Base-by-base conservation (phyloP, 2,113 vertebrate species). In the Oenanthe melanoleuca region DNA sequence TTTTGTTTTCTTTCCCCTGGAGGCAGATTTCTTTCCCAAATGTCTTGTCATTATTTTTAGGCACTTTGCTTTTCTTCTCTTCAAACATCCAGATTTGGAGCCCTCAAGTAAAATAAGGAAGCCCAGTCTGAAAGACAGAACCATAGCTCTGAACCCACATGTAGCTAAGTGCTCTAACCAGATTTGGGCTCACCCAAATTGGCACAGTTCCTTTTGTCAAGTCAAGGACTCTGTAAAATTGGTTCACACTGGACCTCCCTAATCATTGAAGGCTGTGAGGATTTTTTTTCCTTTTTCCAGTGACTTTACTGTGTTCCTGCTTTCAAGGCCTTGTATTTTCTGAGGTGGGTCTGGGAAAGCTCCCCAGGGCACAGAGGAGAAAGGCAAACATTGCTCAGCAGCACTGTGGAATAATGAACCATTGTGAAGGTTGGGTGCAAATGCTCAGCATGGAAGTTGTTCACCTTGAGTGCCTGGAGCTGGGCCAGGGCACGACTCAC, bases 301-400 rank as follows among this genome's bases (percentile, higher is more conserved):
- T 53, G 79, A 33, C 80, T 90, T 88, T 40, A 16, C 75, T 22
- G 45, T 57, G 61, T 96, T 93, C 92, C 86, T 81, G 82, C 37
- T 83, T 93, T 94, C 90, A 95, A 95, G 92, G 88, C 90, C 57
- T 86, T 71, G 47, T 45, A 19, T 90, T 96, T 88, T 83, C 49
- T 33, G 42, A n/a, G 56, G 44, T 93, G 89, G 79, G 59, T 52
- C 52, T 93, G 90, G 87, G 79, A 70, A 84, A 59, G 60, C 71
- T 96, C 92, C 94, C 82, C 91, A 80, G 91, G 92, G 92, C 19
- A 3, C 9, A 4, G 85, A 78, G 83, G 60, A 93, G 92, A 92
- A 92, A 92, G 77, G 92, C 92, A 97, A 90, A 88, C 56, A 78
- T 78, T 84, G 94, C 94, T 95, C 67, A 93, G 92, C 94, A 88